A percentile compares a stretch with the other conserved stretches of the same genome.
These are phyloP conservation scores for Bradypodion pumilum DNA, from an alignment of 2,797 vertebrate species.

Conservation along the genomic window DNA sequence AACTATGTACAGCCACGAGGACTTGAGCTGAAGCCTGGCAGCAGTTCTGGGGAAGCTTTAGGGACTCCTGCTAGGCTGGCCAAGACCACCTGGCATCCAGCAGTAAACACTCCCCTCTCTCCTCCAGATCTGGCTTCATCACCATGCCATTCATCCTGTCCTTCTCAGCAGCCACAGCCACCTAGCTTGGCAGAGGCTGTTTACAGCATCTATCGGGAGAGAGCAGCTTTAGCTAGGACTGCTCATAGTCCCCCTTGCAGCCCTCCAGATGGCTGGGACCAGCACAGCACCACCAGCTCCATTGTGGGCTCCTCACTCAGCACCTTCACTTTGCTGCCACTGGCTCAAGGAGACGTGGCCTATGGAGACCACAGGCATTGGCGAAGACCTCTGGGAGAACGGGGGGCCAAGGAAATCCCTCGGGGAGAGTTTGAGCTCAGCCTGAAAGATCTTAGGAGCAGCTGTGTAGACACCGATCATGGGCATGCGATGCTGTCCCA, in stretches of 20 bases:
- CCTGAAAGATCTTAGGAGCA: conserved; percentile 67
- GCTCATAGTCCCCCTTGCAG: conserved; percentile 67
- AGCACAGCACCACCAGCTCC: conserved; percentile 79
- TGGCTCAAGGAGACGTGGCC: conserved; percentile 36
- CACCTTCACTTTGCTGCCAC: conserved; percentile 89
- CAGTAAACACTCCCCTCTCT: conserved; percentile 69
- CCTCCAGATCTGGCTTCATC: conserved; percentile 65
- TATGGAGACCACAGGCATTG: conserved; percentile 60
- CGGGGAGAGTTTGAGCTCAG: conserved; percentile 71
- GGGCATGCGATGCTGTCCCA: conserved; percentile 54
- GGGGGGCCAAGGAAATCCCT: conserved; percentile 67
- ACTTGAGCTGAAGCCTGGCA: conserved; percentile 78
- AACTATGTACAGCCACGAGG: conserved; percentile 85
- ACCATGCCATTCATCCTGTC: conserved; percentile 67
- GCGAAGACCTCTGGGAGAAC: conserved; percentile 58
- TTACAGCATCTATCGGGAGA: conserved; percentile 92
- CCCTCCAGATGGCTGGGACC: conserved; percentile 66
- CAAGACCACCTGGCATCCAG: conserved; percentile 86
- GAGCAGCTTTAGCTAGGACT: conserved; percentile 54
- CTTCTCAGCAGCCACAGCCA: conserved; percentile 73
- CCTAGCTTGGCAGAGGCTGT: conserved; percentile 87
- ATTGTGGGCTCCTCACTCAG: conserved; percentile 90
- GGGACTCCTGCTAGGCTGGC: conserved; percentile 76
- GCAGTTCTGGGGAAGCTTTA: conserved; percentile 66
- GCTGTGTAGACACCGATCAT: conserved; percentile 28